phyloP scores from a whole-genome alignment of 2,113 vertebrate species.

The Oncorhynchus gorbuscha region DNA sequence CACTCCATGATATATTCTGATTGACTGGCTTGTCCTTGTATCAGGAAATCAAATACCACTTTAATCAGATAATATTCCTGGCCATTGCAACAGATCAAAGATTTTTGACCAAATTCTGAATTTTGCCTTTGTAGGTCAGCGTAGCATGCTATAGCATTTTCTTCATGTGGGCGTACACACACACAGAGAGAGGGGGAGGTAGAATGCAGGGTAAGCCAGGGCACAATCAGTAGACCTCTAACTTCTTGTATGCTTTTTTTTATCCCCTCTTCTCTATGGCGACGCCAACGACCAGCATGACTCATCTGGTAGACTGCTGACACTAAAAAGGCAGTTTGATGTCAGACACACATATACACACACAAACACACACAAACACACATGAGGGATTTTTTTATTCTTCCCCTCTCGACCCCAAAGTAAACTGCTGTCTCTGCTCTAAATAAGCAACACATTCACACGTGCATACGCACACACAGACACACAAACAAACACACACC shows the following conservation, averaged over 20 bases:
- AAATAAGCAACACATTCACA: background rate
- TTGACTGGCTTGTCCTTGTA: no score
- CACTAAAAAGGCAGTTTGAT: background rate
- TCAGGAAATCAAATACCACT: no score
- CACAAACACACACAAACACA: background rate
- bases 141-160: no score
- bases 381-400: no score
- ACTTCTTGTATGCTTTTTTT: background rate
- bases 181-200: background rate
- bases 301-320: slow-evolving; percentile 25
- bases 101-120: no score
- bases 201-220: slow-evolving; percentile 24
- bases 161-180: background rate
- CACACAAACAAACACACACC: slow-evolving; percentile 20
- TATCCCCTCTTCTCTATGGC: slow-evolving; percentile 5
- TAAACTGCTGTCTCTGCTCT: slow-evolving; percentile 43
- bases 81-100: no score
- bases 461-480: slow-evolving; percentile 17
- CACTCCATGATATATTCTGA: no score
- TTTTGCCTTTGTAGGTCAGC: no score
- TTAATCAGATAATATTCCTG: no score
- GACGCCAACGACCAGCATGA: slow-evolving; percentile 32
- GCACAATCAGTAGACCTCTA: slow-evolving; percentile 26
- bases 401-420: background rate
- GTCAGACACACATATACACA: background rate